Evolutionary conservation across 1,140 invertebrate species (phyloP).

Genomic region (Subanguina moxae): DNA sequence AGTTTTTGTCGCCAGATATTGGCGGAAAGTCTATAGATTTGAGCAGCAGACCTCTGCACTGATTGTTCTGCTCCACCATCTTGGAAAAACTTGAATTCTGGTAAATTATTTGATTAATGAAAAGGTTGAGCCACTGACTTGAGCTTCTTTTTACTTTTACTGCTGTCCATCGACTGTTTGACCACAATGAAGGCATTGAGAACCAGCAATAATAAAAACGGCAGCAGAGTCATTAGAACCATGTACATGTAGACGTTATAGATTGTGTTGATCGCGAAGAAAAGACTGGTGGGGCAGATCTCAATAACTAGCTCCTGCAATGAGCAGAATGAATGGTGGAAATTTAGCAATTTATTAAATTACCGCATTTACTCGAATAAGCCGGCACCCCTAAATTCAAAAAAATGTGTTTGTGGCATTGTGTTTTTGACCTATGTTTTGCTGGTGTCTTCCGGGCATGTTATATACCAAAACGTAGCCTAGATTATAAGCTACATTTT

Average conservation of each 20-base stretch:
- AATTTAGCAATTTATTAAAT: too few relatives aligned
- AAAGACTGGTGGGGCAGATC: constrained; percentile 57
- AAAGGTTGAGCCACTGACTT: not conserved
- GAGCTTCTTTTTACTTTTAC: not conserved
- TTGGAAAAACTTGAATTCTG: not conserved
- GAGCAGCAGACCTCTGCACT: not conserved
- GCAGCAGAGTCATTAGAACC: constrained; percentile 56
- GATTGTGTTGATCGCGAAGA: constrained; percentile 54
- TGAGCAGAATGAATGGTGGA: not conserved
- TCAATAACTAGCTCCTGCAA: constrained; percentile 56
- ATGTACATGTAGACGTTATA: constrained; percentile 59
- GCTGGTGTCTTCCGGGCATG: too few relatives aligned
- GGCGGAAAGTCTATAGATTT: not conserved
- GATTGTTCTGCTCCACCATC: not conserved
- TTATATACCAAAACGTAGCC: too few relatives aligned
- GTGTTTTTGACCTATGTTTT: too few relatives aligned
- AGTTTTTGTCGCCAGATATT: constrained; percentile 2
- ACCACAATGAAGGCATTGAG: constrained; percentile 54
- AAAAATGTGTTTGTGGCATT: too few relatives aligned
- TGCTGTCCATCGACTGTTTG: constrained; percentile 29
- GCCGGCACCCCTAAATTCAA: too few relatives aligned
- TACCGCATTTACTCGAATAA: too few relatives aligned
- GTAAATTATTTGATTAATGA: not conserved
- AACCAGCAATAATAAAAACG: constrained; percentile 54
- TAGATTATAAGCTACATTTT: too few relatives aligned